A percentile compares a stretch with the other conserved stretches of the same genome.
These are phyloP conservation scores for Rutpela maculata DNA, from an alignment of 2,888 invertebrate genomes.

Conservation along the genomic window DNA sequence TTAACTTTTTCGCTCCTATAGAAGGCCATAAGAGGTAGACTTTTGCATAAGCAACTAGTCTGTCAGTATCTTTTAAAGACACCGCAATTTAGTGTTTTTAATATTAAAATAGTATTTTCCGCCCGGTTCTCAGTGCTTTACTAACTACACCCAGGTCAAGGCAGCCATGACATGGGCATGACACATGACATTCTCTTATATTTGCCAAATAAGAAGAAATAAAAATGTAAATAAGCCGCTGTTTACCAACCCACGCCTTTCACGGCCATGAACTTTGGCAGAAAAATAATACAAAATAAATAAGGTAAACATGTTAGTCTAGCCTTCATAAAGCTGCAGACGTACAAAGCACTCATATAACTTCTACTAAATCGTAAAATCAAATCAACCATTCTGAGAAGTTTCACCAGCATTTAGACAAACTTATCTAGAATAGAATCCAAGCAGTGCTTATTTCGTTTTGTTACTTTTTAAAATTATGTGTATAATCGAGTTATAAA, in stretches of 20 bases:
- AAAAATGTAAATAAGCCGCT: background rate
- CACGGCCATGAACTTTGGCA: conserved; percentile 5
- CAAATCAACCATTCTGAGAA: background rate
- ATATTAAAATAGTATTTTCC: no score
- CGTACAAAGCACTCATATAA: background rate
- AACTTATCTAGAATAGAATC: conserved; percentile 25
- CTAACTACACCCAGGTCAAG: no score
- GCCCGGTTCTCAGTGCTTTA: no score
- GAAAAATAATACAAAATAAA: conserved; percentile 1
- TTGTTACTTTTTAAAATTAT: conserved; percentile 7
- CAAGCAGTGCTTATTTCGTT: conserved; percentile 6
- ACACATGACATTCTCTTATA: background rate
- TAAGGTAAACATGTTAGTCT: conserved; percentile 7
- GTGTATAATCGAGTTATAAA: conserved; percentile 7
- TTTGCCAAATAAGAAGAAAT: conserved; percentile 12
- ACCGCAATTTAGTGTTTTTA: no score
- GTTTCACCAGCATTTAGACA: background rate
- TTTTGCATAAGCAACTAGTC: no score
- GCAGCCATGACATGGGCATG: background rate
- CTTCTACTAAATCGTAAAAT: conserved; percentile 15
- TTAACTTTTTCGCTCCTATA: no score
- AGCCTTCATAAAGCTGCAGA: conserved; percentile 8
- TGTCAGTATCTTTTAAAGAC: no score
- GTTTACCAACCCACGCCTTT: background rate
- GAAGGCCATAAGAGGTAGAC: no score